phyloP scores from a whole-genome alignment of 2,113 vertebrate genomes.

The Dolichallabes microphthalmus region DNA sequence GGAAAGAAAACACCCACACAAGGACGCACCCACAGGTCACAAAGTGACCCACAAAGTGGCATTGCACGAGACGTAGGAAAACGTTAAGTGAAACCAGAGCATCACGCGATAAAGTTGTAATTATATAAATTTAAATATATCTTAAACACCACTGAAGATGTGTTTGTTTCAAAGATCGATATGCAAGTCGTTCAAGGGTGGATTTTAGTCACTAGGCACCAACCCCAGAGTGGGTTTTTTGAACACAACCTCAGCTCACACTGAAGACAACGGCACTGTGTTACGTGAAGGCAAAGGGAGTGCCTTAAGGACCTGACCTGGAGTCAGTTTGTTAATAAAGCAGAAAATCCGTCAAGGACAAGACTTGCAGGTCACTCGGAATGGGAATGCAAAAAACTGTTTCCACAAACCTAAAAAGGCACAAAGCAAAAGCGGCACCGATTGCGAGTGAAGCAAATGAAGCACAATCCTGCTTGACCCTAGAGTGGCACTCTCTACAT shows the following conservation, averaged over 20 bases:
- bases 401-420: slow-evolving; percentile 62
- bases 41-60: too few species aligned
- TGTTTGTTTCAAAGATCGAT: neutral
- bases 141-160: neutral
- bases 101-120: neutral
- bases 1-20: neutral
- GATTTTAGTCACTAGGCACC: slow-evolving; percentile 37
- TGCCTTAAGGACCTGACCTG: slow-evolving; percentile 22
- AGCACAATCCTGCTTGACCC: slow-evolving; percentile 6
- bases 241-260: slow-evolving; percentile 47
- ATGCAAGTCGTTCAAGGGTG: neutral
- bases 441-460: neutral
- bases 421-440: slow-evolving; percentile 56
- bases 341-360: slow-evolving; percentile 26
- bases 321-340: slow-evolving; percentile 53
- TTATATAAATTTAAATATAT: neutral
- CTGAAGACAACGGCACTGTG: slow-evolving; percentile 42
- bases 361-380: neutral
- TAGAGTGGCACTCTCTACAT: slow-evolving; percentile 26
- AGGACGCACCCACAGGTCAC: neutral
- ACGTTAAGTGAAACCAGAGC: neutral
- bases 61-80: neutral
- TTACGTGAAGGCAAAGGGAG: slow-evolving; percentile 39
- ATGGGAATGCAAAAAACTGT: neutral
- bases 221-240: slow-evolving; percentile 31